Base-by-base conservation (phyloP, 2,888 invertebrate species). In the Ferdinandea cuprea region DNA sequence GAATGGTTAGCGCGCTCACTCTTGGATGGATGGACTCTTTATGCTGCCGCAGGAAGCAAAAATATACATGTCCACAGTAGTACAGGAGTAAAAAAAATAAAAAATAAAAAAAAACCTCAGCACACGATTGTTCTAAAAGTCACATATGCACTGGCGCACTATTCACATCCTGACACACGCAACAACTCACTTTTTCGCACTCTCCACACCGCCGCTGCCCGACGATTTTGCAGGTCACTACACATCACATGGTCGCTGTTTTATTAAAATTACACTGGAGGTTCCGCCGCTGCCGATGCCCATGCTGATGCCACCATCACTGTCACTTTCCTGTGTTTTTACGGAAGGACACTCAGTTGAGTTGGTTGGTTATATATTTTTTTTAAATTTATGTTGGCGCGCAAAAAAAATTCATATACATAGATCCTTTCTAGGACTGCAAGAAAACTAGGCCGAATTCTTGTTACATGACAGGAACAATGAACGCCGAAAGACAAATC, bases 381-480 rank as follows among this genome's bases (percentile, higher is more conserved):
- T 83, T 83, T 78, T 68, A 78, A 83, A 83, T 83, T 77, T 78
- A 83, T 83, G 78, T 44, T 48, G 52, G 32, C 15, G n/a, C 21
- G 15, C 15, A n/a, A 8, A 58, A 59, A 54, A 54, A 28, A n/a
- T n/a, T n/a, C n/a, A n/a, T n/a, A n/a, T n/a, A n/a, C n/a, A 37
- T 32, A 63, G 13, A 61, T 61, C 44, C n/a, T n/a, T 46, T 59
- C 56, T 54, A 25, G 35, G 11, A 25, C 46, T 40, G 46, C 37
- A 68, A 40, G 65, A 58, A 73, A 83, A 73, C 83, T 83, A 83
- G 83, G 83, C 83, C 83, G 83, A 83, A 61, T 63, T 78, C 78
- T 68, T 78, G 73, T 73, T 68, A 83, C 83, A 83, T 73, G 83
- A 83, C 83, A 83, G 78, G 63, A 78, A 83, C 83, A 83, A 68